phyloP scores from a whole-genome alignment of 2,888 invertebrate genomes.

The Matsumyia berberina region DNA sequence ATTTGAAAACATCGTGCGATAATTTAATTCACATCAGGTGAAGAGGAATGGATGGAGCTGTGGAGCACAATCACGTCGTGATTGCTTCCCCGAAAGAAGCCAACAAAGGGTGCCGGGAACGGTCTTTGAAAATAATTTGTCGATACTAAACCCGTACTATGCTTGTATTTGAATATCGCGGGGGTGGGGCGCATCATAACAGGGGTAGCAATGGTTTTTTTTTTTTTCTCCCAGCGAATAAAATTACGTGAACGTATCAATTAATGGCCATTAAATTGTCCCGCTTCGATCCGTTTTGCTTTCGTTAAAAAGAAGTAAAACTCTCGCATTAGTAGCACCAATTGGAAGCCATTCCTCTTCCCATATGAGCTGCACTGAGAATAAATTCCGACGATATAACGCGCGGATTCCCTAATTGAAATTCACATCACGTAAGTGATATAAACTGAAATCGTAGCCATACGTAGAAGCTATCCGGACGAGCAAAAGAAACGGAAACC shows the following conservation, averaged over 20 bases:
- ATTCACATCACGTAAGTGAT: conserved; percentile 76
- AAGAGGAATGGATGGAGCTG: conserved; percentile 62
- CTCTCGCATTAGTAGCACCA: conserved; percentile 71
- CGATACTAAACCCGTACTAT: conserved; percentile 49
- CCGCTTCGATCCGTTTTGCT: conserved; percentile 58
- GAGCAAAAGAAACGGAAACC: conserved; percentile 7
- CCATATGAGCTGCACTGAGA: conserved; percentile 48
- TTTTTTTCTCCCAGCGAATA: conserved; percentile 33
- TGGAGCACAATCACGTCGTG: conserved; percentile 70
- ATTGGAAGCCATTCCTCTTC: conserved; percentile 71
- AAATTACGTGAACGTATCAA: conserved; percentile 75
- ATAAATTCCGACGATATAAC: conserved; percentile 71
- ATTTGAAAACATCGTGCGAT: conserved; percentile 76
- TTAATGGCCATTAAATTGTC: conserved; percentile 75
- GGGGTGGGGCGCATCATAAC: conserved; percentile 3
- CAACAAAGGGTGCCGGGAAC: conserved; percentile 41
- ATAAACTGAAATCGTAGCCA: conserved; percentile 72
- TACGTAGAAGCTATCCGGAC: conserved; percentile 22
- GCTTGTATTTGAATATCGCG: conserved; percentile 53
- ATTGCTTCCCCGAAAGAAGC: conserved; percentile 53
- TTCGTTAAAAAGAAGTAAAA: conserved; percentile 55
- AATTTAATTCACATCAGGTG: conserved; percentile 76
- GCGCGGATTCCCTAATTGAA: conserved; percentile 61
- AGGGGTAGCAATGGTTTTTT: neutral
- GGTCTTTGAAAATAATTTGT: conserved; percentile 71